Conservation (phyloP, 1,140 invertebrate genomes). For the Macrotrachela quadricornifera region DNA sequence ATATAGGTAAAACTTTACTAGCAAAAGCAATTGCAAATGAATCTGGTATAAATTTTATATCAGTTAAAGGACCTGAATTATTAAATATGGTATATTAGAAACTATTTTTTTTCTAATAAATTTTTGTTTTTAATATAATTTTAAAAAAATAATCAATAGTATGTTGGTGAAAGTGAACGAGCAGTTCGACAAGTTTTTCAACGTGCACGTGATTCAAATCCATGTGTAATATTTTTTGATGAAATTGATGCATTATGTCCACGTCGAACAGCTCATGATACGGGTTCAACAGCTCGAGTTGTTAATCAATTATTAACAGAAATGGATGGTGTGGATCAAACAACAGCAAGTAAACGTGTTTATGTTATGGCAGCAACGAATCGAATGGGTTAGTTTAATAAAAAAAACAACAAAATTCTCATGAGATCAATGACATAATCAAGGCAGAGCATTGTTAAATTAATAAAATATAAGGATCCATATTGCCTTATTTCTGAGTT, state of each 20-base stretch:
- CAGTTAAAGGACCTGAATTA: constrained; percentile 84
- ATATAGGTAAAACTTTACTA: constrained; percentile 17
- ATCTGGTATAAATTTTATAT: constrained; percentile 84
- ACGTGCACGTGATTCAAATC: constrained; percentile 71
- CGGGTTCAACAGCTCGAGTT: constrained; percentile 36
- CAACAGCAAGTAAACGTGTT: constrained; percentile 51
- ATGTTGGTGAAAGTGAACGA: constrained; percentile 93
- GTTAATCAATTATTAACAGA: constrained; percentile 93
- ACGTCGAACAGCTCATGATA: constrained; percentile 40
- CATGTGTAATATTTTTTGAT: constrained; percentile 98
- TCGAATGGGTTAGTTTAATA: constrained; percentile 39
- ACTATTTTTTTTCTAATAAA: neutral
- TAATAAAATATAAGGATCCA: too few species aligned
- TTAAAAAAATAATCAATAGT: too few species aligned
- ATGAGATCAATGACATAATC: too few species aligned
- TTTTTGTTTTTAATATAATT: constrained; percentile 10
- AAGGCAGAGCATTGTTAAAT: too few species aligned
- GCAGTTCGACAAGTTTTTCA: constrained; percentile 82
- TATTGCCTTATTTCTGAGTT: too few species aligned
- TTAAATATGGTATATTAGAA: constrained; percentile 55
- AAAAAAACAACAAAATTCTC: neutral
- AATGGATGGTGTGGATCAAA: constrained; percentile 76
- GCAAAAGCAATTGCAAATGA: constrained; percentile 68
- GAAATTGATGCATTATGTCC: constrained; percentile 92
- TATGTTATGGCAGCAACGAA: constrained; percentile 89